A percentile compares a stretch with the other conserved stretches of the same genome.
phyloP scores from a whole-genome alignment of 2,113 vertebrate genomes.

The Caloenas nicobarica region DNA sequence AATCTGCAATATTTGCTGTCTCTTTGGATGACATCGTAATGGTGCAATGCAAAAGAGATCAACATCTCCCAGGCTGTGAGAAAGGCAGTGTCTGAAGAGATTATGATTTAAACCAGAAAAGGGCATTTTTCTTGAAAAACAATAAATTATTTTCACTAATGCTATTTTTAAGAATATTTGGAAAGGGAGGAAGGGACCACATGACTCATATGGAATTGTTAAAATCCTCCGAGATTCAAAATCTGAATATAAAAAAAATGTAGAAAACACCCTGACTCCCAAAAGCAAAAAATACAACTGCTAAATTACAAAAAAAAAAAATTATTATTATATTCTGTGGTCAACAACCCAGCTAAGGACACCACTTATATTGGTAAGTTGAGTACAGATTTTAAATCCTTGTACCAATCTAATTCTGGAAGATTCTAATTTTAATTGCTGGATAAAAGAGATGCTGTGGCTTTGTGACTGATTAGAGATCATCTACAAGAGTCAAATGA shows the following conservation, averaged over 20 bases:
- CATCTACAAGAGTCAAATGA: neutral
- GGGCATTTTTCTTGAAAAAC: neutral
- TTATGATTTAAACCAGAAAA: neutral
- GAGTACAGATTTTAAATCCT: neutral
- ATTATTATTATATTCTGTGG: neutral
- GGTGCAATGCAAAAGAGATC: conserved; percentile 25
- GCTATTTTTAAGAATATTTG: neutral
- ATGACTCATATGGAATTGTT: neutral
- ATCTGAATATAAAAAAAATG: neutral
- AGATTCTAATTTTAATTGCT: neutral
- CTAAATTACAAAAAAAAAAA: neutral
- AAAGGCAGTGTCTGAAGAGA: neutral
- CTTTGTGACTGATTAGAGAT: neutral
- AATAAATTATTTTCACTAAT: neutral
- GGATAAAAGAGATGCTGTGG: neutral
- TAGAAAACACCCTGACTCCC: neutral
- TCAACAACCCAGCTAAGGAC: neutral
- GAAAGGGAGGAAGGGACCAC: neutral
- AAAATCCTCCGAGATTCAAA: neutral
- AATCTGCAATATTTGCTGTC: conserved; percentile 45
- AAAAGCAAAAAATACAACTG: neutral
- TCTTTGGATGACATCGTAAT: conserved; percentile 23
- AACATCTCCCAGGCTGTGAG: neutral
- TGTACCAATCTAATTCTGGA: neutral
- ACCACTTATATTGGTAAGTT: neutral